These are phyloP conservation scores for Cyprinodon brontotheroides DNA, from an alignment of 2,113 vertebrate genomes.

Conservation along the genomic window DNA sequence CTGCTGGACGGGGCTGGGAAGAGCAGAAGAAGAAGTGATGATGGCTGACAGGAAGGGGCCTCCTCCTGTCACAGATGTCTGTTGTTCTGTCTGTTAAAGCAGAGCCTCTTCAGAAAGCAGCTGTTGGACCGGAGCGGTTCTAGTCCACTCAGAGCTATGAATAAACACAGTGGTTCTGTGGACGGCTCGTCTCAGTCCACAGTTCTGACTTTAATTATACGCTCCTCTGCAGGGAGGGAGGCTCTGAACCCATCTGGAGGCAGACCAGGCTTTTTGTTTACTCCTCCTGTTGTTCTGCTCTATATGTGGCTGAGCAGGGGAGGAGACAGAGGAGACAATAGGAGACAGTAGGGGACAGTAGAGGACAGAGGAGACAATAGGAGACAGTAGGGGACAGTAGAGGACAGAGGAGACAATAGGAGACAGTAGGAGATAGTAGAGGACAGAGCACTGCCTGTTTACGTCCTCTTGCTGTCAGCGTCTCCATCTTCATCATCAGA, in stretches of 20 bases:
- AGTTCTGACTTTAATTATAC: constrained; percentile 40
- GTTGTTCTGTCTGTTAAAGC: background rate
- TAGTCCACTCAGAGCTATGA: constrained; percentile 19
- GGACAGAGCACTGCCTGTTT: background rate
- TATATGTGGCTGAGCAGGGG: constrained; percentile 21
- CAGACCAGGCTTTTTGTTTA: constrained; percentile 41
- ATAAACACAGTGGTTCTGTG: constrained; percentile 18
- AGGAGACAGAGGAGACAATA: constrained; percentile 39
- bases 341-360: constrained; percentile 7
- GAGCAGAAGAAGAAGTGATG: background rate
- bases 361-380: background rate
- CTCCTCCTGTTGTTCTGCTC: constrained; percentile 38
- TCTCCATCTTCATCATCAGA: too few species aligned
- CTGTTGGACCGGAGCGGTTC: background rate
- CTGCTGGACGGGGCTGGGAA: constrained; percentile 46
- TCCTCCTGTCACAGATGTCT: constrained; percentile 15
- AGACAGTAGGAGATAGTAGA: background rate
- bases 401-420: constrained; percentile 23
- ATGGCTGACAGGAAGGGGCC: constrained; percentile 24
- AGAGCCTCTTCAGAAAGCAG: background rate
- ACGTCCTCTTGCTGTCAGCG: background rate
- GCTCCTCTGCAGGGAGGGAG: constrained; percentile 31
- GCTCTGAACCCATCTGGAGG: constrained; percentile 20
- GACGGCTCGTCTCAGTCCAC: constrained; percentile 11
- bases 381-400: background rate